Evolutionary conservation across 2,888 invertebrate genomes (phyloP).

Genomic region (Coleophora flavipennella): DNA sequence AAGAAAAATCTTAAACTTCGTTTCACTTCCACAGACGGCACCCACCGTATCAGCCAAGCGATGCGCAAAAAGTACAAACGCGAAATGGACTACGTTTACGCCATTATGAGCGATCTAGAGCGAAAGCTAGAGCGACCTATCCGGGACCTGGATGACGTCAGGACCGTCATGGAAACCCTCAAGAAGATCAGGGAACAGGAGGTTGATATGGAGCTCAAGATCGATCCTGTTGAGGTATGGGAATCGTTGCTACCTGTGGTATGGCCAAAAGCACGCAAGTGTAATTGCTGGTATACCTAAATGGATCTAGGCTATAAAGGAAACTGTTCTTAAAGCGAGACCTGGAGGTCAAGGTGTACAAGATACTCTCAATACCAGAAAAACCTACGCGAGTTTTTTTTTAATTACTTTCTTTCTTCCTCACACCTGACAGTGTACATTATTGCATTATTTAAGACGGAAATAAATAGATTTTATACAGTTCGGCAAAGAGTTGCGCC

Average conservation of each 20-base stretch:
- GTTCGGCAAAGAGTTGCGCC: too few species aligned
- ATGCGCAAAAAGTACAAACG: conserved; percentile 91
- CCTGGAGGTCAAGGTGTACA: neutral
- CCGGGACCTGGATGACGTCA: conserved; percentile 93
- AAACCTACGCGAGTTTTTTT: too few species aligned
- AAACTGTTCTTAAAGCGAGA: neutral
- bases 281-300: neutral
- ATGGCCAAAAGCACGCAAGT: too few species aligned
- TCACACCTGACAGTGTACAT: too few species aligned
- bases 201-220: conserved; percentile 94
- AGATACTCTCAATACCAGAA: neutral
- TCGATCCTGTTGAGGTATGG: conserved; percentile 90
- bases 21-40: conserved; percentile 67
- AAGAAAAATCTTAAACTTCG: neutral
- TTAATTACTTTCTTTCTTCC: too few species aligned
- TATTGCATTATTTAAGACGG: too few species aligned
- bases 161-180: conserved; percentile 93
- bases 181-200: conserved; percentile 95
- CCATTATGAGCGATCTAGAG: conserved; percentile 93
- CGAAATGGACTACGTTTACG: conserved; percentile 95
- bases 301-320: neutral
- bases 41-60: conserved; percentile 86
- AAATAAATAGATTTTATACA: too few species aligned
- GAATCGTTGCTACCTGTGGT: too few species aligned
- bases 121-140: conserved; percentile 90